Evolutionary conservation across 2,888 invertebrate species (phyloP).

Genomic region (Caenorhabditis sp.): DNA sequence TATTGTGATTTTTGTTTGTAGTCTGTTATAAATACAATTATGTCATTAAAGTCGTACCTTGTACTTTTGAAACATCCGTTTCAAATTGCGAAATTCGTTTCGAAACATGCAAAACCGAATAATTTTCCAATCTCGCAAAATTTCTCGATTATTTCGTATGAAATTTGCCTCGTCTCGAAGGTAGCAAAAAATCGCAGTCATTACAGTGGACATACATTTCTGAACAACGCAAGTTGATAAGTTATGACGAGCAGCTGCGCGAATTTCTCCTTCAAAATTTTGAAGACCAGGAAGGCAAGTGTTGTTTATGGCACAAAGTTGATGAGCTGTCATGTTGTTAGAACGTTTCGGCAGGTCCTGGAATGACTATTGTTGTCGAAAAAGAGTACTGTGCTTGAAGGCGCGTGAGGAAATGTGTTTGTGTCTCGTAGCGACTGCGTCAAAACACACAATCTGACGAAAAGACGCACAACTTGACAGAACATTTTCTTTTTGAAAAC

Average conservation of each 20-base stretch:
- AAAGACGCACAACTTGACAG: neutral
- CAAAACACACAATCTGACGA: neutral
- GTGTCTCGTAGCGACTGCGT: neutral
- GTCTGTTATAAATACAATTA: neutral
- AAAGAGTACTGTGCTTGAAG: neutral
- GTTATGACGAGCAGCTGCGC: constrained; percentile 32
- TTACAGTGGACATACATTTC: constrained; percentile 55
- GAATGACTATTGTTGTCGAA: too few species aligned
- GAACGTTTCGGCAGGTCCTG: constrained; percentile 24
- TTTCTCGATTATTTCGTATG: constrained; percentile 30
- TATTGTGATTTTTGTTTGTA: neutral
- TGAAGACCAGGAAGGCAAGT: constrained; percentile 22
- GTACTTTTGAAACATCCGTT: constrained; percentile 19
- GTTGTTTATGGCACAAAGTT: constrained; percentile 12
- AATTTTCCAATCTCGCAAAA: constrained; percentile 42
- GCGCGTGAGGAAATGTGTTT: neutral
- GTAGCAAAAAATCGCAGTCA: constrained; percentile 52
- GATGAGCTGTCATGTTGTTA: constrained; percentile 12
- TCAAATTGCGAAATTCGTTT: constrained; percentile 34
- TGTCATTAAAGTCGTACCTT: constrained; percentile 13
- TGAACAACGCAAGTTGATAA: constrained; percentile 55
- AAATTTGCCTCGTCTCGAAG: constrained; percentile 42
- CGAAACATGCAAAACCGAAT: constrained; percentile 31
- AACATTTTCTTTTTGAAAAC: neutral
- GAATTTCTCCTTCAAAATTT: constrained; percentile 31